These are phyloP conservation scores for Apogon hyalosoma DNA, from an alignment of 2,797 vertebrate genomes.

Conservation along the genomic window DNA sequence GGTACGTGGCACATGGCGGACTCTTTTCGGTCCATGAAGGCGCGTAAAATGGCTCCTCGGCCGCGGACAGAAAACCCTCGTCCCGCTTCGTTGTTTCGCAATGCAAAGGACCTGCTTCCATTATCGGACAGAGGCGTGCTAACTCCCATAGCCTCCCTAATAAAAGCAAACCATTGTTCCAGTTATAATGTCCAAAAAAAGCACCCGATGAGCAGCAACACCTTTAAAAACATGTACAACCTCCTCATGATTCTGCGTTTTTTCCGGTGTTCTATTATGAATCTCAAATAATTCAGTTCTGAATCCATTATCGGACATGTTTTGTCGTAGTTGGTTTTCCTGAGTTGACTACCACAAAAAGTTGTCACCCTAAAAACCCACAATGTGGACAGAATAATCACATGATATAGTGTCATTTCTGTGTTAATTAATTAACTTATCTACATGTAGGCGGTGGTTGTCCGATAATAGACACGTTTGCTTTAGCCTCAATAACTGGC, in stretches of 20 bases:
- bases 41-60: constrained; percentile 81
- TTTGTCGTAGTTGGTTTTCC: neutral
- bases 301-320: constrained; percentile 28
- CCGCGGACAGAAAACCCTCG: constrained; percentile 56
- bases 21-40: constrained; percentile 63
- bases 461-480: constrained; percentile 34
- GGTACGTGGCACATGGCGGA: constrained; percentile 72
- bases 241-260: neutral
- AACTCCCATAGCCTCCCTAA: neutral
- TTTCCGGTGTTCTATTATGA: no score
- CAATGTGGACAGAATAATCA: no score
- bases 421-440: no score
- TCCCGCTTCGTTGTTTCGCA: constrained; percentile 18
- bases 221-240: neutral
- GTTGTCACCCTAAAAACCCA: no score
- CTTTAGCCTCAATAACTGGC: neutral
- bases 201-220: no score
- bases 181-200: neutral
- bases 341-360: no score
- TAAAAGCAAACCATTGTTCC: neutral
- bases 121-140: constrained; percentile 55
- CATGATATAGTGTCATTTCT: no score
- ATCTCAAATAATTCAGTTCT: neutral
- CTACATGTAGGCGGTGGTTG: neutral
- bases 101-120: neutral